phyloP scores from a whole-genome alignment of 2,797 vertebrate species.

The Sylvilagus floridanus region DNA sequence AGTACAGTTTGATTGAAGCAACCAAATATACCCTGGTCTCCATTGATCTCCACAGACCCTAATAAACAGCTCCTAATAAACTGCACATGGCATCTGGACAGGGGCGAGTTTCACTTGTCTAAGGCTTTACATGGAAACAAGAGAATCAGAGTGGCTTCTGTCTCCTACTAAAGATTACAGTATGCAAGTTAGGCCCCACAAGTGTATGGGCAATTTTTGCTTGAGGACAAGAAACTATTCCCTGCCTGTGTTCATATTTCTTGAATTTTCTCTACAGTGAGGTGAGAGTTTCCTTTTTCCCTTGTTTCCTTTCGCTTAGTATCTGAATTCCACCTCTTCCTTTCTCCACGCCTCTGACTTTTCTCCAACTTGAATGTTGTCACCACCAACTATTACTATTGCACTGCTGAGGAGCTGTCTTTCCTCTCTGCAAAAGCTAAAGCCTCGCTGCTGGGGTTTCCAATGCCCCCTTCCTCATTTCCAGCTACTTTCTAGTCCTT shows the following conservation, averaged over 20 bases:
- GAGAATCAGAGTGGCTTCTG: not conserved
- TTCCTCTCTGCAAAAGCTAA: slow-evolving; percentile 4
- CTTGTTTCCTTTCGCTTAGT: not conserved
- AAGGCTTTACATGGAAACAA: not conserved
- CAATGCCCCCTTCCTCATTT: not conserved
- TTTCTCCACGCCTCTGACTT: not conserved
- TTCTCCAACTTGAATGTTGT: slow-evolving; percentile 22
- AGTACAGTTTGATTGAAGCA: slow-evolving; percentile 32
- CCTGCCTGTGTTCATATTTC: not conserved
- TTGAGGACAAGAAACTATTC: not conserved
- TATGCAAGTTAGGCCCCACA: not conserved
- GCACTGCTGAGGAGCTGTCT: not conserved
- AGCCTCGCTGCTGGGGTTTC: not conserved
- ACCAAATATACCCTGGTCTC: not conserved
- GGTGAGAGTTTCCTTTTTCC: not conserved
- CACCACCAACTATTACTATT: not conserved
- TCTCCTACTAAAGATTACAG: not conserved
- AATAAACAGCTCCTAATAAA: slow-evolving; percentile 5
- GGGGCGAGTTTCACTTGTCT: not conserved
- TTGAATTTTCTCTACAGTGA: slow-evolving; percentile 1
- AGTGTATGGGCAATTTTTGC: not conserved
- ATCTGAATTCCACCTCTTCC: not conserved
- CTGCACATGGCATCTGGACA: not conserved
- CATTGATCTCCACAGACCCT: not conserved
- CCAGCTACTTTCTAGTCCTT: not conserved